A percentile compares a stretch with the other conserved stretches of the same genome.
phyloP scores from a whole-genome alignment of 2,113 vertebrate species.

The Cheilinus undulatus region DNA sequence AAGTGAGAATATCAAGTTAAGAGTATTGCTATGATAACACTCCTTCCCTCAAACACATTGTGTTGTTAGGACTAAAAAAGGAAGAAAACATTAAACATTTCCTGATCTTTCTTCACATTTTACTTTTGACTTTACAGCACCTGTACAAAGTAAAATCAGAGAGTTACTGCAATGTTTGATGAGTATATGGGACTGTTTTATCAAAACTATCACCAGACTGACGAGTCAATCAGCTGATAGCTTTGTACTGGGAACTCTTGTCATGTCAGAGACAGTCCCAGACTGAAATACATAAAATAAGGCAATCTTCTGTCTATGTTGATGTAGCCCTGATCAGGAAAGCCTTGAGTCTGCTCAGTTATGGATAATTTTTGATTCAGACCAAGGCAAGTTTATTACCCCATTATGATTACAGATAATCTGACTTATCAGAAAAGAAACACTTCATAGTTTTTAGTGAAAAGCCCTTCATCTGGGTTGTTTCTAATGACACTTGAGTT shows the following conservation, averaged over 20 bases:
- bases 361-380: slow-evolving; percentile 29
- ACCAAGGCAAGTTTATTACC: slow-evolving; percentile 11
- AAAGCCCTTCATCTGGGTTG: slow-evolving; percentile 64
- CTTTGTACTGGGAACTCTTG: background rate
- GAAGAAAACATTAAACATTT: background rate
- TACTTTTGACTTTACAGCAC: background rate
- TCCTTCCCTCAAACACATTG: too few species aligned
- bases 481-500: slow-evolving; percentile 21
- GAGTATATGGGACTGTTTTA: background rate
- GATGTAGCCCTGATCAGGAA: slow-evolving; percentile 23
- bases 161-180: background rate
- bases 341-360: background rate
- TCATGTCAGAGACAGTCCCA: background rate
- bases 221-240: background rate
- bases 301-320: slow-evolving; percentile 27
- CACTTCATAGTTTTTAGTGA: slow-evolving; percentile 6
- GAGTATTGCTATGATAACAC: slow-evolving; percentile 57
- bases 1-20: slow-evolving; percentile 17
- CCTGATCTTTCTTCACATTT: slow-evolving; percentile 13
- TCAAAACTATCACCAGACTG: slow-evolving; percentile 7
- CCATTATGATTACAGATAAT: slow-evolving; percentile 7
- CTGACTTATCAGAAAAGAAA: background rate
- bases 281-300: slow-evolving; percentile 21
- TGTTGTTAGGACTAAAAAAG: background rate
- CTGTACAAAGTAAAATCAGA: slow-evolving; percentile 19